phyloP scores from a whole-genome alignment of 2,113 vertebrate species.

The Atlantisia rogersi region DNA sequence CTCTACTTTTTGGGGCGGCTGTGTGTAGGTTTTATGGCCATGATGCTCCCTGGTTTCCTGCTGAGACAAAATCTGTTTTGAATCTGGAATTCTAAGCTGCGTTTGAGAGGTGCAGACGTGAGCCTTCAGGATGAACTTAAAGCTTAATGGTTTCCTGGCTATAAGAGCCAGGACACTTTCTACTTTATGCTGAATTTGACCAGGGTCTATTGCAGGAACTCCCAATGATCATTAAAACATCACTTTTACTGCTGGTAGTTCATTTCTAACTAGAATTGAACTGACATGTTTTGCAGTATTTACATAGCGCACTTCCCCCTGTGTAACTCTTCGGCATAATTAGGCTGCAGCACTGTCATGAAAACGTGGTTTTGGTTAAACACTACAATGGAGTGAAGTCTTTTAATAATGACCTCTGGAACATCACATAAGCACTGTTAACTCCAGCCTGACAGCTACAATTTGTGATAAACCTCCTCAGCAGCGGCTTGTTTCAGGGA shows the following conservation, averaged over 20 bases:
- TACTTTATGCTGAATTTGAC: background rate
- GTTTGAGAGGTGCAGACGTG: background rate
- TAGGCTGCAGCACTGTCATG: background rate
- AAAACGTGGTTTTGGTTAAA: background rate
- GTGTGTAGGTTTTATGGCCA: background rate
- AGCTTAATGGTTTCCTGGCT: background rate
- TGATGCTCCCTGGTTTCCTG: background rate
- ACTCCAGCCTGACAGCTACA: too few species aligned
- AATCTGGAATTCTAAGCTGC: background rate
- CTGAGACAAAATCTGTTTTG: background rate
- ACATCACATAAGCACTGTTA: background rate
- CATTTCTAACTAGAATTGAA: background rate
- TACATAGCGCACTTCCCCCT: background rate
- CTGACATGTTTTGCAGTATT: background rate
- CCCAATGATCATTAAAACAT: background rate
- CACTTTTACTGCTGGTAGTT: background rate
- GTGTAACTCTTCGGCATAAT: background rate
- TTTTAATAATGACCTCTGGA: background rate
- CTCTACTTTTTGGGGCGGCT: background rate
- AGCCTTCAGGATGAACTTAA: background rate
- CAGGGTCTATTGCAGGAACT: background rate
- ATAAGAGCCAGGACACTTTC: background rate
- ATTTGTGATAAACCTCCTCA: background rate
- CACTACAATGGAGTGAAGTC: background rate
- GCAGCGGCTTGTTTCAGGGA: background rate